phyloP scores from a whole-genome alignment of 2,797 vertebrate species.

The Cyclura pinguis region DNA sequence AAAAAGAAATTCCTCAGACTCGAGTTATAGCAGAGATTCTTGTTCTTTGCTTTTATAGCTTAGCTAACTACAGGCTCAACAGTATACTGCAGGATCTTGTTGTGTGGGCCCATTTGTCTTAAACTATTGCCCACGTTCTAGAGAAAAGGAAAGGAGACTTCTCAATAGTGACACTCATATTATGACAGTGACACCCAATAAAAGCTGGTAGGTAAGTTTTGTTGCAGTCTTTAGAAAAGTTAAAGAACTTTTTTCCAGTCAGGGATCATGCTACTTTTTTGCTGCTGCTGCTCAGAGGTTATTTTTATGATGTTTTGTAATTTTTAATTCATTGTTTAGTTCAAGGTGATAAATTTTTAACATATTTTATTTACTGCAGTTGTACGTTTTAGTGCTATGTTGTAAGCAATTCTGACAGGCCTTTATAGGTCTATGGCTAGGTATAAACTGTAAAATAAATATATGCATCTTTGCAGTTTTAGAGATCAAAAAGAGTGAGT shows the following conservation, averaged over 20 bases:
- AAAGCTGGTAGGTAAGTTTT: not conserved
- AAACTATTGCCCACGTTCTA: not conserved
- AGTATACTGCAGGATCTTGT: not conserved
- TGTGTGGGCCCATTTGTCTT: not conserved
- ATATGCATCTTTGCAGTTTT: not conserved
- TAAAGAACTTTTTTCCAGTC: not conserved
- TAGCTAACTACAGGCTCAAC: too few relatives aligned
- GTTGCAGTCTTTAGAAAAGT: not conserved
- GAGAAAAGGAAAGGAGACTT: not conserved
- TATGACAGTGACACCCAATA: not conserved
- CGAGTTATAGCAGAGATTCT: not conserved
- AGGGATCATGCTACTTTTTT: not conserved
- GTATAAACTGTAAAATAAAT: constrained; percentile 7
- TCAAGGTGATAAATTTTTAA: not conserved
- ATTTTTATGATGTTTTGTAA: not conserved
- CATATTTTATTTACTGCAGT: not conserved
- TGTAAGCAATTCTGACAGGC: not conserved
- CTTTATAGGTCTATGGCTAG: not conserved
- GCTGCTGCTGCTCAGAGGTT: not conserved
- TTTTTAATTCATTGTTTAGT: not conserved
- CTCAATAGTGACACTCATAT: not conserved
- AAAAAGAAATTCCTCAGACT: not conserved
- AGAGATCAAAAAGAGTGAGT: not conserved
- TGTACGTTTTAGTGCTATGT: not conserved
- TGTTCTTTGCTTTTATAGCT: not conserved